Conservation (phyloP, 2,888 invertebrate genomes). For the Meiosimyza platycephala region DNA sequence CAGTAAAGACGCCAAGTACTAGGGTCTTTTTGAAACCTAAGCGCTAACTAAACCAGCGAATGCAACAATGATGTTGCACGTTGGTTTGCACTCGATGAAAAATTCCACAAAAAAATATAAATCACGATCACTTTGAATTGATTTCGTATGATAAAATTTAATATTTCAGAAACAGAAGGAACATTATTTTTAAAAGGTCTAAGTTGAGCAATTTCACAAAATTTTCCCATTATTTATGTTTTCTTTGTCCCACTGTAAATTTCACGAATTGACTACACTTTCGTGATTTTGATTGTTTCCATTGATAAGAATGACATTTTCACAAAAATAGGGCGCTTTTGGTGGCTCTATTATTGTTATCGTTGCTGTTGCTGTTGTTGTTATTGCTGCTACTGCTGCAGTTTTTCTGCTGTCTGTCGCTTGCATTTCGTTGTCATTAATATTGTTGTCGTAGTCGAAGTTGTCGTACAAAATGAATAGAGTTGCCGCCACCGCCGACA, state of each 20-base stretch:
- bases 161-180: too few species aligned
- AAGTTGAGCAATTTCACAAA: too few species aligned
- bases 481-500: constrained; percentile 26
- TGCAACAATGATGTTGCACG: too few species aligned
- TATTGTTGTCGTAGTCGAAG: constrained; percentile 30
- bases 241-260: too few species aligned
- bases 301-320: constrained; percentile 33
- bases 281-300: constrained; percentile 32
- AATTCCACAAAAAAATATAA: too few species aligned
- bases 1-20: not conserved
- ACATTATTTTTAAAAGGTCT: too few species aligned
- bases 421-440: constrained; percentile 18
- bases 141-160: too few species aligned
- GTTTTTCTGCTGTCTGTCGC: constrained; percentile 1
- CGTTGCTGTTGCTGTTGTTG: not conserved
- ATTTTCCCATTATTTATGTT: too few species aligned
- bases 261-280: not conserved
- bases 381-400: not conserved
- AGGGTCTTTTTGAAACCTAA: too few species aligned
- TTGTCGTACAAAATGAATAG: not conserved
- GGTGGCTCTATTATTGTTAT: not conserved
- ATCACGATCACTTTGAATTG: too few species aligned
- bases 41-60: too few species aligned
- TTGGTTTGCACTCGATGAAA: too few species aligned
- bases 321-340: not conserved